Base-by-base conservation (phyloP, 2,113 vertebrate genomes). In the Siphamia tubifer region DNA sequence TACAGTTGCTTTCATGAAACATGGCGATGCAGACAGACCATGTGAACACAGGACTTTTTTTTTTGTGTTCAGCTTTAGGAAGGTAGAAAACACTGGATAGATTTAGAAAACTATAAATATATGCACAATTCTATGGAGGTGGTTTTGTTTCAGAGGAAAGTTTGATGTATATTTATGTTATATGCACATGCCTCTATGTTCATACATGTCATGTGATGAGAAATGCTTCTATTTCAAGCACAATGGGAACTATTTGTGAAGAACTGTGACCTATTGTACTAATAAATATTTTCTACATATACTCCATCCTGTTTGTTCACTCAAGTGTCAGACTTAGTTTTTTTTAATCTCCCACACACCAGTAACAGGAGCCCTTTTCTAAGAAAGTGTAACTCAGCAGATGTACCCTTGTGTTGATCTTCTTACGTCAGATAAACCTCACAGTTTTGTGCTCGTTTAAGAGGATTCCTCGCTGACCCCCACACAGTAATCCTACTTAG, bases 281-380 rank as follows among this genome's bases (percentile, higher is more conserved):
- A 76, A 90, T 91, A 82, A 88, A 86, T 94, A 97, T 99, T 98
- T 98, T 98, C 97, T 97, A 96, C 90, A 92, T 90, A 31, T 90
- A 31, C 25, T 43, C 17, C 23, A 30, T 4, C 17, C 25, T 47
- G 67, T 58, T 31, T 62, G 25, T 39, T 55, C 32, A 62, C 58
- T 49, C 19, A 17, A 27, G 16, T 24, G 67, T 51, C 21, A 24
- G 35, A 28, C 11, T 34, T 15, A 13, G 34, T 6, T 9, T 48
- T 53, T 53, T 23, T 13, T 27, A 58, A 45, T 60, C 40, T 40
- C n/a, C 45, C 21, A 30, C n/a, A 28, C 25, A 25, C 4, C 36
- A 13, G 15, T 2, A 48, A 75, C 61, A 20, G 65, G 68, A 62
- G 52, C 21, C 28, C 11, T 4, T 65, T 27, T 68, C 51, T 35